Evolutionary conservation across 2,797 vertebrate species (phyloP).

Genomic region (Pelochelys cantorii): DNA sequence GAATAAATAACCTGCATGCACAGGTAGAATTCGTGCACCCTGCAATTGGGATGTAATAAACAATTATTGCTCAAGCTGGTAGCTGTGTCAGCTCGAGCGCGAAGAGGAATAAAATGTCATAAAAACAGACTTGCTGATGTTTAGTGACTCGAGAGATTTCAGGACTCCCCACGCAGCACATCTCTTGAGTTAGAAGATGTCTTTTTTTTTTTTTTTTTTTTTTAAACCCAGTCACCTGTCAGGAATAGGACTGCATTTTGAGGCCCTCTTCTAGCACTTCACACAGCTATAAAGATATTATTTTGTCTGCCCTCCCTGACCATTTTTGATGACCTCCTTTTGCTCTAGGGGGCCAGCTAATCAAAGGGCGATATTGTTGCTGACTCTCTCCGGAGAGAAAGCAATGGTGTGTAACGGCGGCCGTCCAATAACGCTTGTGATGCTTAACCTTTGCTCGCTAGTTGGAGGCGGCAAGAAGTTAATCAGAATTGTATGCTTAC

Average conservation of each 20-base stretch:
- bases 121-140: not conserved
- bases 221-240: not conserved
- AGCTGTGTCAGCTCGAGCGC: constrained; percentile 4
- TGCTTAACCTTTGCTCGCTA: not conserved
- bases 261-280: constrained; percentile 6
- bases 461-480: not conserved
- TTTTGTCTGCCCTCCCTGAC: not conserved
- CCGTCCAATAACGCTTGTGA: accelerated
- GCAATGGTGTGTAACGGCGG: not conserved
- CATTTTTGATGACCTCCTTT: accelerated
- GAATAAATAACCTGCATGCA: not conserved
- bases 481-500: accelerated
- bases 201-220: not conserved
- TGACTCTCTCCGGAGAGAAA: accelerated
- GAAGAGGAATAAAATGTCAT: not conserved
- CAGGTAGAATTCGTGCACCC: not conserved
- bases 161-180: constrained; percentile 18
- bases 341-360: accelerated
- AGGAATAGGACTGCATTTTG: not conserved
- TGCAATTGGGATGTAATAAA: not conserved
- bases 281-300: constrained; percentile 18
- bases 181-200: not conserved
- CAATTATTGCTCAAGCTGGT: constrained; percentile 1
- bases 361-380: accelerated
- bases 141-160: not conserved